These are phyloP conservation scores for Dryadula phaetusa DNA, from an alignment of 2,888 invertebrate genomes.

Conservation along the genomic window DNA sequence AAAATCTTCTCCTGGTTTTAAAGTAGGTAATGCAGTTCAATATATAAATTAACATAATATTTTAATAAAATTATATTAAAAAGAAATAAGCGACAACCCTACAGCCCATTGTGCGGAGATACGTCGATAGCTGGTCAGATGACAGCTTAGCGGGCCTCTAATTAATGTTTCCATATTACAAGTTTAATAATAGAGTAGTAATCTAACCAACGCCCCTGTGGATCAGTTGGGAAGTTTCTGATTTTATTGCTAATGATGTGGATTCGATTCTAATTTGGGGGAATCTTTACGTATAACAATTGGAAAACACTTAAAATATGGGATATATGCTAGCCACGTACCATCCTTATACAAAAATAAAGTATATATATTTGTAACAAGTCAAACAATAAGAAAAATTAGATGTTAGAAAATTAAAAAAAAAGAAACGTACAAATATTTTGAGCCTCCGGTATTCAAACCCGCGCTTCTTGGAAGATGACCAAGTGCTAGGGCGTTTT, in stretches of 20 bases:
- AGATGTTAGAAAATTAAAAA: too few species aligned
- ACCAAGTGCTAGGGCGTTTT: too few species aligned
- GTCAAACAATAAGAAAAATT: too few species aligned
- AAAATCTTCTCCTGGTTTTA: too few species aligned
- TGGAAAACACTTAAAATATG: too few species aligned
- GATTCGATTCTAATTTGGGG: neutral
- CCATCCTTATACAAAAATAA: too few species aligned
- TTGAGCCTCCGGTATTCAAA: too few species aligned
- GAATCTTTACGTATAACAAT: neutral
- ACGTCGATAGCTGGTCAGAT: slow-evolving; percentile 41
- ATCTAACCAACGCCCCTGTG: slow-evolving; percentile 22
- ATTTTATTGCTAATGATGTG: neutral
- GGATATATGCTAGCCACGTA: too few species aligned
- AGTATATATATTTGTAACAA: too few species aligned
- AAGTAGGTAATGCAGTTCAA: neutral
- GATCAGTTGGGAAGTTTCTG: neutral
- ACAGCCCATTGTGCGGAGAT: slow-evolving; percentile 33
- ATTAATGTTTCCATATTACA: slow-evolving; percentile 47
- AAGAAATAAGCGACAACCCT: slow-evolving; percentile 27
- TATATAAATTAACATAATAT: neutral
- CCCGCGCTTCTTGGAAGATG: too few species aligned
- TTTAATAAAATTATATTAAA: neutral
- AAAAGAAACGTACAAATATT: too few species aligned
- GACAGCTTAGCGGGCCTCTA: slow-evolving; percentile 43
- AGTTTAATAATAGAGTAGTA: slow-evolving; percentile 47